phyloP scores from a whole-genome alignment of 2,888 invertebrate genomes.

The Aethes cnicana region DNA sequence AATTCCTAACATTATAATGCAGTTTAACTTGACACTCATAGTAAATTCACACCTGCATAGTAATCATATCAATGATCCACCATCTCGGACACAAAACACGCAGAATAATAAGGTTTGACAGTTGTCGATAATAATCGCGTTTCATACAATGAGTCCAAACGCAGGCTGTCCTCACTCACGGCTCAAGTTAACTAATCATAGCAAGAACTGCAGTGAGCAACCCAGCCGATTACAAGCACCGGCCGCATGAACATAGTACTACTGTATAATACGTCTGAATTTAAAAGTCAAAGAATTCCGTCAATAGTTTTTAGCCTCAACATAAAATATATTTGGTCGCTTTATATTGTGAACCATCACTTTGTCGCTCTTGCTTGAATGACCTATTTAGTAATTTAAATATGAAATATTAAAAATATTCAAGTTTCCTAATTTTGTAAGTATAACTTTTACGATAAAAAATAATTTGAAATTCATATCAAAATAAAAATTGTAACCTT shows the following conservation, averaged over 20 bases:
- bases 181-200: conserved; percentile 61
- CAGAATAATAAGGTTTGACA: conserved; percentile 65
- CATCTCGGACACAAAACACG: conserved; percentile 41
- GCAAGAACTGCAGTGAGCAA: conserved; percentile 26
- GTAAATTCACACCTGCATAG: conserved; percentile 46
- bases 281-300: background rate
- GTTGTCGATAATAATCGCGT: conserved; percentile 65
- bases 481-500: no score
- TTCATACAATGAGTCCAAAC: conserved; percentile 60
- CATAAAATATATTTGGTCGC: conserved; percentile 7
- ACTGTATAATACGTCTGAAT: conserved; percentile 13
- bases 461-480: no score
- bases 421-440: no score
- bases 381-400: no score
- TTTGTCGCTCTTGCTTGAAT: no score
- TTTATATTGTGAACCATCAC: no score
- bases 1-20: conserved; percentile 65
- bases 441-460: no score
- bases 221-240: conserved; percentile 27
- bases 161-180: conserved; percentile 53
- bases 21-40: conserved; percentile 19
- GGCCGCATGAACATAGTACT: conserved; percentile 16
- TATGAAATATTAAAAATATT: no score
- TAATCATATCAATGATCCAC: conserved; percentile 44
- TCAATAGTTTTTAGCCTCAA: background rate